Evolutionary conservation across 2,797 vertebrate genomes (phyloP).

Genomic region (Girardinus metallicus): DNA sequence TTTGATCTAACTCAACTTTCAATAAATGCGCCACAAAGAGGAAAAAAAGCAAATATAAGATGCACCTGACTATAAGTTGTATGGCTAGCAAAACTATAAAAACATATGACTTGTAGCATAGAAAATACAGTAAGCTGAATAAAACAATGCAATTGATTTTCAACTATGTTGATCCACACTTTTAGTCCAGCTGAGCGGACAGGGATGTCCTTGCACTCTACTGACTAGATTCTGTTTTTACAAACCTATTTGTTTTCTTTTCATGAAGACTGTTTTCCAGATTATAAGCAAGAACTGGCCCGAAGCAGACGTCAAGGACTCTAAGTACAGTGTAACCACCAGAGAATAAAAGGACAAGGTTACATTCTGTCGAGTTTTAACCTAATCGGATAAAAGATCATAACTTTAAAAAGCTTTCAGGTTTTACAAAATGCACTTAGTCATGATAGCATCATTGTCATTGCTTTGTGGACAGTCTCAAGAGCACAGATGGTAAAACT

Average conservation of each 20-base stretch:
- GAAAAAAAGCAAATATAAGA: too few relatives aligned
- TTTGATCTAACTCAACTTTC: too few relatives aligned
- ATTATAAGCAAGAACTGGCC: neutral
- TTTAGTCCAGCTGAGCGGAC: neutral
- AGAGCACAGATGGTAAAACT: neutral
- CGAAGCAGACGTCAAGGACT: neutral
- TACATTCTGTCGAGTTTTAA: neutral
- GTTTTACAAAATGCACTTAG: neutral
- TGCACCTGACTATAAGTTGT: too few relatives aligned
- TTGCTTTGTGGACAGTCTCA: neutral
- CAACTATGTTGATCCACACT: neutral
- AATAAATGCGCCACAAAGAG: too few relatives aligned
- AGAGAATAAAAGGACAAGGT: neutral
- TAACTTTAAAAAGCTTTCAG: neutral
- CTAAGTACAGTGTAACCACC: neutral
- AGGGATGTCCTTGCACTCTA: neutral
- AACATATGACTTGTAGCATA: neutral
- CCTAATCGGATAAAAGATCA: neutral
- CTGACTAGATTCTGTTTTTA: neutral
- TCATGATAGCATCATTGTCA: neutral
- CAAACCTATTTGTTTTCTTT: neutral
- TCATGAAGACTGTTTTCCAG: neutral
- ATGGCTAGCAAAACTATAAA: neutral
- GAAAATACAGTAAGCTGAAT: neutral
- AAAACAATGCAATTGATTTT: neutral